Evolutionary conservation across 2,113 vertebrate genomes (phyloP), one percentile per base, ranked within the genome.

Genomic region (Nestor notabilis): DNA sequence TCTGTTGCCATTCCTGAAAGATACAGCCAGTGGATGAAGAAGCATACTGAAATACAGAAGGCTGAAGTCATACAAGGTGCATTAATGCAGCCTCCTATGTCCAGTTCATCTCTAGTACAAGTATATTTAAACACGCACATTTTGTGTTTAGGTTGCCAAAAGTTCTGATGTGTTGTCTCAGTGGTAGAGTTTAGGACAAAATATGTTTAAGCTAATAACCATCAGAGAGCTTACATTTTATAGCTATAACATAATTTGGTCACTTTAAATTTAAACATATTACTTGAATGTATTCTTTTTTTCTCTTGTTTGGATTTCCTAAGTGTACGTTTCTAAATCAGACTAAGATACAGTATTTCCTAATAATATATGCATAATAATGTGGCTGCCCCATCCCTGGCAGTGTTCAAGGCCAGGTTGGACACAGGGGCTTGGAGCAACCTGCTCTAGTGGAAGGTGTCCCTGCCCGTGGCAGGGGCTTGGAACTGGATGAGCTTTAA

Each of bases 131-230:
- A 4, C 13, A 39, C 31, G 23, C 7, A 3, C 11, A 2, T 2
- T 64, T 52, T 80, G 31, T 17, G 10, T 71, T 66, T 8, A 35
- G 60, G 25, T 69, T 94, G 86, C 66, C 74, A 46, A 19, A 39
- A 80, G 8, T 41, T 58, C 44, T 72, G 13, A 1, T 63, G 8
- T 16, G 0, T 25, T 78, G n/a, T 44, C 35, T 90, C 20, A 44
- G 21, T 43, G 52, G 31, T 16, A 23, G 17, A 83, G 44, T n/a
- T 11, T 9, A 31, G 63, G 68, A 52, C 33, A 28, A 27, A 46
- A 2, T 16, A 11, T 6, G 2, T 25, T 83, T 80, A 37, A 37
- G 19, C 31, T 70, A 17, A 0, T 20, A 11, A 1, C 41, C 18
- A 3, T 50, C 21, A 29, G 50, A 89, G 83, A 83, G 2, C 8